Base-by-base conservation (phyloP, 2,113 vertebrate genomes). In the Rhynchopsitta pachyrhyncha region DNA sequence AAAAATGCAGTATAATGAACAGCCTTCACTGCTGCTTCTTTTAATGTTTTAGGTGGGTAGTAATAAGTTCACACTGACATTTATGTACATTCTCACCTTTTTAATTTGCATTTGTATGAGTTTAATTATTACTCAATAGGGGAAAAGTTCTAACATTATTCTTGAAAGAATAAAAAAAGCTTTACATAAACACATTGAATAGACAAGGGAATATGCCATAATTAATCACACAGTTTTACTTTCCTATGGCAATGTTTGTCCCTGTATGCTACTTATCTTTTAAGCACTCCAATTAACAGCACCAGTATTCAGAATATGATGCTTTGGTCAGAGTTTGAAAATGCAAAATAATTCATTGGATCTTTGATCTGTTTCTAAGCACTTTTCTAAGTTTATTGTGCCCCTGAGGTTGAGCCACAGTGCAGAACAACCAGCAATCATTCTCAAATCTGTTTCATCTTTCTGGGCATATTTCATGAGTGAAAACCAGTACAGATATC, bases 241-340 rank as follows among this genome's bases (percentile, higher is more conserved):
- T 96, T 96, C 90, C 90, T 82, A 33, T 95, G 90, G 96, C 94
- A 94, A 86, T 94, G 66, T 55, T 64, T 96, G 66, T 95, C 95
- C 91, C 95, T 96, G 80, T 94, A 91, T 95, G 87, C 85, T 91
- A 93, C 91, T 97, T 96, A 93, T 92, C 91, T 93, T 96, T 97
- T 92, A 95, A 94, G 68, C 63, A 93, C 78, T 92, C 91, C 94
- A 97, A 97, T 97, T 97, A 97, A 94, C 66, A 96, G 87, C 55
- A 91, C 31, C 52, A 92, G 52, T 92, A 95, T 95, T 95, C 94
- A 94, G 81, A 71, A 96, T 95, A 95, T 85, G 82, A 90, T 93
- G 91, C 83, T 94, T 96, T 94, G 96, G 97, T 97, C 97, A 97
- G 94, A 97, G 96, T 95, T 97, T 97, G 97, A 97, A 97, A 97